Percentiles rank a stretch among this genome's conserved stretches.
Conservation (phyloP, 2,797 vertebrate genomes). For the Tolypeutes matacus region DNA sequence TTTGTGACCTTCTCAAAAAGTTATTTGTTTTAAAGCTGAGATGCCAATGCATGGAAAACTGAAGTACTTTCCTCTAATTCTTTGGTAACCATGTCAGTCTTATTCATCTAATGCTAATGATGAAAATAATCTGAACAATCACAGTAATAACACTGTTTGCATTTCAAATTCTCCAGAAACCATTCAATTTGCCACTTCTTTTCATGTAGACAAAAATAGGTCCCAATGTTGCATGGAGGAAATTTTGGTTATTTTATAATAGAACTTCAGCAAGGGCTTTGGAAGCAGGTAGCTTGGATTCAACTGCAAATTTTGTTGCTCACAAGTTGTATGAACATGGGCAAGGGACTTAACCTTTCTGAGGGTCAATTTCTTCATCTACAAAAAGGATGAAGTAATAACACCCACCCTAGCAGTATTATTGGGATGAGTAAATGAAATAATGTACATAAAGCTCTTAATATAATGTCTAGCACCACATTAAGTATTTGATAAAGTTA, state of each 20-base stretch:
- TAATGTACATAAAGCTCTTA: not conserved
- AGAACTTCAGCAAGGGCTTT: slow-evolving; percentile 39
- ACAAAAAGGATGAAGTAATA: not conserved
- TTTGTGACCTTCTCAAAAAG: slow-evolving; percentile 26
- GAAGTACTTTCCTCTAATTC: not conserved
- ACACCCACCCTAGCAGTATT: not conserved
- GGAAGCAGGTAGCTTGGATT: not conserved
- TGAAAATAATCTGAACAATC: slow-evolving; percentile 39
- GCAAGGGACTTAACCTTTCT: not conserved
- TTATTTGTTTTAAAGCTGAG: not conserved
- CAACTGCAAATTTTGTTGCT: not conserved
- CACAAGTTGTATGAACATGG: not conserved
- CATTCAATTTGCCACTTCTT: slow-evolving; percentile 31
- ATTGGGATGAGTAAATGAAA: not conserved
- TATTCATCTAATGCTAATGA: slow-evolving; percentile 31
- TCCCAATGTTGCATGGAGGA: not conserved
- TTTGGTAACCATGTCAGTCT: not conserved
- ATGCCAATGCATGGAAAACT: not conserved
- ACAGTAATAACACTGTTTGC: not conserved
- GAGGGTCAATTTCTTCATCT: not conserved
- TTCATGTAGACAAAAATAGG: slow-evolving; percentile 25
- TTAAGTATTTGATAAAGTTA: not conserved
- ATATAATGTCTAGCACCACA: not conserved
- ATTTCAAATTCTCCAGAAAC: slow-evolving; percentile 49
- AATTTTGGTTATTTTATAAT: slow-evolving; percentile 38